These are phyloP conservation scores for Drosophila cracens DNA, from an alignment of 2,888 invertebrate genomes.

Conservation along the genomic window DNA sequence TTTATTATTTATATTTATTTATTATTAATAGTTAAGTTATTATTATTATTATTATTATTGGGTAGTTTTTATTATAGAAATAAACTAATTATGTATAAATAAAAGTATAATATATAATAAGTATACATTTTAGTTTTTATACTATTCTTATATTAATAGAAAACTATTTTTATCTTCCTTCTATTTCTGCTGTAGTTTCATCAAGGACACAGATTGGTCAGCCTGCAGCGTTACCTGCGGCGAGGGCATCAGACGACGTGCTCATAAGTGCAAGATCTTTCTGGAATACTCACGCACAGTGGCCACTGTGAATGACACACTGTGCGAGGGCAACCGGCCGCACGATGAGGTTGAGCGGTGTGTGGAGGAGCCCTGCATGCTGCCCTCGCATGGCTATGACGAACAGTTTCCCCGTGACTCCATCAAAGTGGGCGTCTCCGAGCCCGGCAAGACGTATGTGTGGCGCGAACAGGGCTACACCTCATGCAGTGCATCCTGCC, in stretches of 20 bases:
- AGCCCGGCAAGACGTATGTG: conserved; percentile 92
- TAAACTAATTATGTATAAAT: not conserved
- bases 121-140: not conserved
- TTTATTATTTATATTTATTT: too few relatives aligned
- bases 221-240: conserved; percentile 97
- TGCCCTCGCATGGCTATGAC: conserved; percentile 87
- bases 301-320: conserved; percentile 93
- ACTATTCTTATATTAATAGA: not conserved
- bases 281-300: conserved; percentile 95
- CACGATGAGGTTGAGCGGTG: conserved; percentile 93
- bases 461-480: conserved; percentile 96
- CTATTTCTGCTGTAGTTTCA: conserved; percentile 88
- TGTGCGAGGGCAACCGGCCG: conserved; percentile 95
- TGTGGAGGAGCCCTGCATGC: conserved; percentile 90
- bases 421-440: conserved; percentile 89
- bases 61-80: too few relatives aligned
- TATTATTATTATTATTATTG: too few relatives aligned
- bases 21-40: too few relatives aligned
- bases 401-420: conserved; percentile 84
- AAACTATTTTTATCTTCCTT: not conserved
- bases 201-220: conserved; percentile 95
- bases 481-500: conserved; percentile 96
- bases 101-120: not conserved
- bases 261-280: conserved; percentile 97
- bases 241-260: conserved; percentile 93